Evolutionary conservation across 2,888 invertebrate genomes (phyloP).

Genomic region (Cyclophora punctaria): DNA sequence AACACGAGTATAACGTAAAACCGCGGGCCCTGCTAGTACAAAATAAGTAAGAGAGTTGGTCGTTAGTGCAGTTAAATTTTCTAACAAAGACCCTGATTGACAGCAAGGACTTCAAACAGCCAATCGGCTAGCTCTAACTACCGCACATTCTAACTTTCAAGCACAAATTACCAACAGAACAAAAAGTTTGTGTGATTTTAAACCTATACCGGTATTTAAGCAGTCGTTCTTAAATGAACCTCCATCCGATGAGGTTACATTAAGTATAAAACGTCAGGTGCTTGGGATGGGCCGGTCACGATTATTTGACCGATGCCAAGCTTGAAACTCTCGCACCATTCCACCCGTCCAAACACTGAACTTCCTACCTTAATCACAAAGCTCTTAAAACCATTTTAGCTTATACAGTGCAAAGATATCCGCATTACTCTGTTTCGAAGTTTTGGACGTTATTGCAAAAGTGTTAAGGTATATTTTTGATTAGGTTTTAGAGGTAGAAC

Average conservation of each 20-base stretch:
- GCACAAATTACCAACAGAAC: not conserved
- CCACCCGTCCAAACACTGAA: slow-evolving; percentile 17
- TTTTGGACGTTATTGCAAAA: slow-evolving; percentile 12
- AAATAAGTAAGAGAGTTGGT: no score
- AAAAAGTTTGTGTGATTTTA: slow-evolving; percentile 11
- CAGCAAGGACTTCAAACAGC: no score
- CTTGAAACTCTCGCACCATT: slow-evolving; percentile 43
- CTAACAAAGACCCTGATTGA: no score
- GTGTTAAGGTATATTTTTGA: slow-evolving; percentile 22
- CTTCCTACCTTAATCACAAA: slow-evolving; percentile 19
- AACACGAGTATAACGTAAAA: no score
- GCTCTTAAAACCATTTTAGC: slow-evolving; percentile 8
- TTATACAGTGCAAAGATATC: slow-evolving; percentile 4
- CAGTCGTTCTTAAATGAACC: slow-evolving; percentile 51
- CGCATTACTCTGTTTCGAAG: slow-evolving; percentile 10
- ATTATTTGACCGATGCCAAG: slow-evolving; percentile 71
- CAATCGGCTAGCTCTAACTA: no score
- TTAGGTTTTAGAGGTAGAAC: slow-evolving; percentile 38
- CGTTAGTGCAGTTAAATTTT: no score
- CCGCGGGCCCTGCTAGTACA: no score
- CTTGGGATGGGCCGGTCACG: slow-evolving; percentile 68
- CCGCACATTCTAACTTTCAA: no score
- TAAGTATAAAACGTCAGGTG: slow-evolving; percentile 69
- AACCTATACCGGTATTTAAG: slow-evolving; percentile 35
- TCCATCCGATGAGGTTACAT: slow-evolving; percentile 53